A percentile compares a stretch with the other conserved stretches of the same genome.
Conservation (phyloP, 2,113 vertebrate genomes). For the Numida meleagris region DNA sequence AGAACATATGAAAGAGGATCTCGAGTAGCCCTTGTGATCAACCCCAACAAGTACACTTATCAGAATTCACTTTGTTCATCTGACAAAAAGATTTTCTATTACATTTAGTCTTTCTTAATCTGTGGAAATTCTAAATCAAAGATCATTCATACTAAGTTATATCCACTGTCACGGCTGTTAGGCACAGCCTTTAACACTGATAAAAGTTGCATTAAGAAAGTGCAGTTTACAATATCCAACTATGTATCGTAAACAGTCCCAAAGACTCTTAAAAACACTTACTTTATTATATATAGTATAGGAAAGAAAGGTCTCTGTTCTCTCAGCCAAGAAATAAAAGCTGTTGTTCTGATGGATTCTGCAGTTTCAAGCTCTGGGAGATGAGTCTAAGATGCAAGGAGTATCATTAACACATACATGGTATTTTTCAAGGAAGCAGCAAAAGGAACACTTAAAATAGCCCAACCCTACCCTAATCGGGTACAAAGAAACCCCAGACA, state of each 20-base stretch:
- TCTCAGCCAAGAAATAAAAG: conserved; percentile 92
- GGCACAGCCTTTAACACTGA: neutral
- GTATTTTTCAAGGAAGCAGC: neutral
- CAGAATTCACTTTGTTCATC: neutral
- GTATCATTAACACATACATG: neutral
- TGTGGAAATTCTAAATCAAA: neutral
- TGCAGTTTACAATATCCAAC: neutral
- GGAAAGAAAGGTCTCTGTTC: conserved; percentile 94
- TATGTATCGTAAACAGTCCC: neutral
- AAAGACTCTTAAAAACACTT: conserved; percentile 23
- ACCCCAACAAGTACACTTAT: neutral
- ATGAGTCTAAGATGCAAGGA: conserved; percentile 78
- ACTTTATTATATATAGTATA: conserved; percentile 91
- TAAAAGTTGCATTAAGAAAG: neutral
- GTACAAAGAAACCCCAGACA: neutral
- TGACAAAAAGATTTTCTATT: neutral
- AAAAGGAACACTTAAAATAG: neutral
- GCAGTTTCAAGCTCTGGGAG: conserved; percentile 94
- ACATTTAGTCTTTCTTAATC: neutral
- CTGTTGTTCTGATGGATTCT: conserved; percentile 87
- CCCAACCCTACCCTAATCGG: neutral
- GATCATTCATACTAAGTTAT: neutral
- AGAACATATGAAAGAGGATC: neutral
- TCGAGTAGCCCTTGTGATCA: neutral
- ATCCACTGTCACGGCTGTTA: neutral